phyloP scores from a whole-genome alignment of 2,888 invertebrate species.

The Corbicula japonica region DNA sequence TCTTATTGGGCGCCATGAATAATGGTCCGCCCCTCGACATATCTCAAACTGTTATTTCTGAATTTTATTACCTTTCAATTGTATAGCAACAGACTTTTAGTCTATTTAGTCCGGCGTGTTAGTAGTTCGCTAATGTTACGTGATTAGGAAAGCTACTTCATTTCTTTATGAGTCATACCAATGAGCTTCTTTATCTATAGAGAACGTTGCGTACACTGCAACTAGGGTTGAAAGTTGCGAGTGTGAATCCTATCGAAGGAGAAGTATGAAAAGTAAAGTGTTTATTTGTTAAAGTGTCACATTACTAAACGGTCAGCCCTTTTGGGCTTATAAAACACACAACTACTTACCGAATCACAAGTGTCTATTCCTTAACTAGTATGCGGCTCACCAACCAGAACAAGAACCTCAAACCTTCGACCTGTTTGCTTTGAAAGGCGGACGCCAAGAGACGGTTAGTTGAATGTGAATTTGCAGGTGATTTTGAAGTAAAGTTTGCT shows the following conservation, averaged over 20 bases:
- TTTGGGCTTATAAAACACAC: too few relatives aligned
- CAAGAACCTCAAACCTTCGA: too few relatives aligned
- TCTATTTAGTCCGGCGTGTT: slow-evolving; percentile 2
- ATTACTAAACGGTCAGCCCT: too few relatives aligned
- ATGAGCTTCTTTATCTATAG: slow-evolving; percentile 11
- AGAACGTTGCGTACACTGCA: not conserved
- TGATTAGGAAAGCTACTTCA: not conserved
- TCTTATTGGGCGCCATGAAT: slow-evolving; percentile 2
- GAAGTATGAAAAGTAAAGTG: too few relatives aligned
- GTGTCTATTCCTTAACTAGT: too few relatives aligned
- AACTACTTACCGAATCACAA: too few relatives aligned
- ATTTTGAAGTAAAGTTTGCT: too few relatives aligned
- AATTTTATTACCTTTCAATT: slow-evolving; percentile 39
- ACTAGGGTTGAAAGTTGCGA: not conserved
- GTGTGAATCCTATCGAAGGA: not conserved
- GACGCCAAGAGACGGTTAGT: too few relatives aligned
- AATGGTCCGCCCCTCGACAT: slow-evolving; percentile 5
- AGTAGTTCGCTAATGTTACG: not conserved
- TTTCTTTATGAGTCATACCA: slow-evolving; percentile 23
- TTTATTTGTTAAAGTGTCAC: too few relatives aligned
- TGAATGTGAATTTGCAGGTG: too few relatives aligned
- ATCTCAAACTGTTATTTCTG: slow-evolving; percentile 28
- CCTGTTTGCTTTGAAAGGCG: too few relatives aligned
- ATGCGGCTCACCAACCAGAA: too few relatives aligned
- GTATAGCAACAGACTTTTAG: slow-evolving; percentile 23